Evolutionary conservation across 2,113 vertebrate species (phyloP), one percentile per base, ranked within the genome.

Genomic region (Gymnocephalus cernua): DNA sequence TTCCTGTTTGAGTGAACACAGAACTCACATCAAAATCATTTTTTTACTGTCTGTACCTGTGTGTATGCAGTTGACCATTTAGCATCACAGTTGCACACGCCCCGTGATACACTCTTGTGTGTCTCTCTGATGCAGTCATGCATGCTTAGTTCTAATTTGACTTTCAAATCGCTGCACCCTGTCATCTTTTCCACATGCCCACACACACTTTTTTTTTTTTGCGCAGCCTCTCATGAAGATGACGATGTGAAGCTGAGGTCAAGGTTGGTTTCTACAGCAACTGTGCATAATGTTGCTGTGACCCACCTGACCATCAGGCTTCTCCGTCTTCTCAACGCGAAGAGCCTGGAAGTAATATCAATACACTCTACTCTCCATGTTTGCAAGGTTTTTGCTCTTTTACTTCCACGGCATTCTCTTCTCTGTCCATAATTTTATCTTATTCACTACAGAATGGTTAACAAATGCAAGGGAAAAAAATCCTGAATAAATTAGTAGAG

Each of bases 81-180:
- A 80, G 66, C 64, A 56, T 44, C 51, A 44, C 3, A 38, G 29
- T 25, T 58, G 41, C 19, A 3, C 19, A 47, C 0, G 2, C 23
- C 59, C 41, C 51, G 5, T 50, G 59, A 70, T 63, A 10, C 38
- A 19, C 50, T 66, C 63, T 45, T 18, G 23, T 63, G 67, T 69
- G 79, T 80, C 61, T 53, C 72, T 21, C 18, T 19, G n/a, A 78
- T 58, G 74, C 89, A 84, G 67, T 65, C 77, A 82, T 87, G 83
- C 80, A 84, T 88, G 64, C 84, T 83, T 87, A 81, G 35, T 65
- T 84, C 79, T 88, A 77, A 92, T 94, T 89, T 93, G 91, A 90
- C 91, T 92, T 91, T 92, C 83, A 90, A 85, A 93, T 90, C 80
- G 73, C 72, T 80, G 82, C 50, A 75, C 79, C 57, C 56, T 81